phyloP scores from a whole-genome alignment of 2,113 vertebrate species.

The Sturnus vulgaris region DNA sequence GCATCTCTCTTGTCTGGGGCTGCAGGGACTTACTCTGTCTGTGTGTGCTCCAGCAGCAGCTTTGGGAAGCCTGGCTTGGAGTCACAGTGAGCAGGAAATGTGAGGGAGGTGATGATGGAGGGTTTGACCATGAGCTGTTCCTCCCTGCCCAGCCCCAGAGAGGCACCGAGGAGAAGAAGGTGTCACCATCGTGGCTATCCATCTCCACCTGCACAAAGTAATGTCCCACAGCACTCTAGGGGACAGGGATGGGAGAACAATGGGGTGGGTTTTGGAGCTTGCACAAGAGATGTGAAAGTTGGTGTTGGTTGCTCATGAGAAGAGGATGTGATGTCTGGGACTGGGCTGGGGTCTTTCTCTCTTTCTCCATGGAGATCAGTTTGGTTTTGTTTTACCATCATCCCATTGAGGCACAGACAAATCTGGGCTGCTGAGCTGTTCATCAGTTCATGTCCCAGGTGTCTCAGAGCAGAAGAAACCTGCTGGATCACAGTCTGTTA shows the following conservation, averaged over 20 bases:
- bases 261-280: not conserved
- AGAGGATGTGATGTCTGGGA: not conserved
- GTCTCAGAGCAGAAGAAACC: not conserved
- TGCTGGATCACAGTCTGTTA: not conserved
- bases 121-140: not conserved
- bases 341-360: not conserved
- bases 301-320: not conserved
- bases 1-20: not conserved
- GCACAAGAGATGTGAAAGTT: too few species aligned
- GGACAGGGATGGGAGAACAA: fast-evolving
- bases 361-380: not conserved
- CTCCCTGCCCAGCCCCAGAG: not conserved
- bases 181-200: not conserved
- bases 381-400: not conserved
- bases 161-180: not conserved
- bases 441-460: not conserved
- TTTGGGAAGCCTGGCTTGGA: not conserved
- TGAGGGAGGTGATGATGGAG: not conserved
- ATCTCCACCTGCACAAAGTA: not conserved
- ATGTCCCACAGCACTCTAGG: not conserved
- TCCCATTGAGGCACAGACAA: not conserved
- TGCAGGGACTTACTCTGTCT: not conserved
- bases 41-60: not conserved
- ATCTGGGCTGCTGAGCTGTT: not conserved
- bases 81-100: too few species aligned